Evolutionary conservation across 1,140 invertebrate genomes (phyloP).

Genomic region (Pseudomyrmex concolor): DNA sequence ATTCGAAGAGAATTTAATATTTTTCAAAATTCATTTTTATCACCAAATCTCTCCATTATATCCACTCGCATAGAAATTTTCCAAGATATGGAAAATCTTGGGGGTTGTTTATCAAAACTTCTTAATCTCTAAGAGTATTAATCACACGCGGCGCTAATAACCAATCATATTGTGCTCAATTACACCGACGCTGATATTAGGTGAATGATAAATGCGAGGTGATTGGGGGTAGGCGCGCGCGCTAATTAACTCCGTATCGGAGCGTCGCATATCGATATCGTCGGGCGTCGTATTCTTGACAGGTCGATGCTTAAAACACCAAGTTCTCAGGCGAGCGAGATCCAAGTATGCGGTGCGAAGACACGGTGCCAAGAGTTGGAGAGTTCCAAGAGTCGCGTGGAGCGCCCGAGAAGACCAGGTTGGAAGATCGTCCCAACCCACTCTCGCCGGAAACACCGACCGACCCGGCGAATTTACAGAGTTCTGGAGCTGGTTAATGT

Average conservation of each 20-base stretch:
- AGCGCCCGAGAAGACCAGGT: neutral
- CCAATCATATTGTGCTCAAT: constrained; percentile 23
- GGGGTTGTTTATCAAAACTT: neutral
- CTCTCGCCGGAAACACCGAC: neutral
- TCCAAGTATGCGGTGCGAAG: constrained; percentile 28
- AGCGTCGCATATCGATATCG: constrained; percentile 21
- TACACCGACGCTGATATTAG: constrained; percentile 24
- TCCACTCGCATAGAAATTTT: too few relatives aligned
- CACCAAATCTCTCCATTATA: too few relatives aligned
- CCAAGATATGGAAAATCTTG: too few relatives aligned
- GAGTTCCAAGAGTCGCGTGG: constrained; percentile 14
- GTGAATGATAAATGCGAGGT: constrained; percentile 44
- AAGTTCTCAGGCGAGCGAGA: constrained; percentile 15
- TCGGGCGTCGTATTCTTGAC: constrained; percentile 27
- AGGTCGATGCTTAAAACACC: neutral
- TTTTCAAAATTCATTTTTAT: too few relatives aligned
- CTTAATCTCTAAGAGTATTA: neutral
- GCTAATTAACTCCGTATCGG: constrained; percentile 47
- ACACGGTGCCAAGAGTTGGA: constrained; percentile 49
- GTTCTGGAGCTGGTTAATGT: constrained; percentile 43
- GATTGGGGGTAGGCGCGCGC: constrained; percentile 9
- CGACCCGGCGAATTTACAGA: constrained; percentile 53
- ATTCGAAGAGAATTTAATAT: too few relatives aligned
- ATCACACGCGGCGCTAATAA: constrained; percentile 10
- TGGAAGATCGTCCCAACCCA: neutral